These are phyloP conservation scores for Atherix ibis DNA, from an alignment of 2,888 invertebrate species.

Conservation along the genomic window DNA sequence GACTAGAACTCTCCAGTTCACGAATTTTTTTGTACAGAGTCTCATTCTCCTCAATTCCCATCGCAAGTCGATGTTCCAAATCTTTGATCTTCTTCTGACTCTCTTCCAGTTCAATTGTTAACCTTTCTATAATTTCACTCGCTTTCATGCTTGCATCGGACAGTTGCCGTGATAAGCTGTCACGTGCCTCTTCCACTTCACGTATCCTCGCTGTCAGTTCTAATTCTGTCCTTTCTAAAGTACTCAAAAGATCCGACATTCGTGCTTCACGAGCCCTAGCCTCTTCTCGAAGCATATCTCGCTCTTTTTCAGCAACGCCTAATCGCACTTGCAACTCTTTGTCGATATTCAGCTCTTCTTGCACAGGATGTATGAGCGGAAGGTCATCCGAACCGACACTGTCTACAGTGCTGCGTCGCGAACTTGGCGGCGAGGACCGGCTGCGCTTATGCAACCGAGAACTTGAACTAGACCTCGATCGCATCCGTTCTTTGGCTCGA, in stretches of 20 bases:
- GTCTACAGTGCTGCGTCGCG: constrained; percentile 45
- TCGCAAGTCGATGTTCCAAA: constrained; percentile 37
- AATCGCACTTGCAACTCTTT: constrained; percentile 55
- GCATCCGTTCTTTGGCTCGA: constrained; percentile 45
- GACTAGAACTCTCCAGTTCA: constrained; percentile 46
- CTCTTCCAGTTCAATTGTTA: constrained; percentile 51
- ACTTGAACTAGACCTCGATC: constrained; percentile 36
- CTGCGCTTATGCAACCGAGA: constrained; percentile 42
- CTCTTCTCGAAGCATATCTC: constrained; percentile 55
- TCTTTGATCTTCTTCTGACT: constrained; percentile 40
- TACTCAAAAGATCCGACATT: constrained; percentile 59
- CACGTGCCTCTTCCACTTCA: constrained; percentile 55
- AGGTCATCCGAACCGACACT: constrained; percentile 45
- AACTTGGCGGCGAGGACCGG: constrained; percentile 43
- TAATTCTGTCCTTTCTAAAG: constrained; percentile 62
- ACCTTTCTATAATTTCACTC: constrained; percentile 48
- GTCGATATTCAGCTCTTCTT: constrained; percentile 27
- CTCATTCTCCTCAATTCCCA: constrained; percentile 65
- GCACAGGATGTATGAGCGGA: constrained; percentile 22
- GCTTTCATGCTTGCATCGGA: constrained; percentile 54
- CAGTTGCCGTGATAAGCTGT: constrained; percentile 41
- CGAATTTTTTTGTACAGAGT: constrained; percentile 51
- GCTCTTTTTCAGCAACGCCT: constrained; percentile 53
- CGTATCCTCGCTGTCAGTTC: constrained; percentile 53
- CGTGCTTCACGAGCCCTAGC: constrained; percentile 54